Conservation (phyloP, 2,797 vertebrate species). For the Muraenolepis orangiensis region DNA sequence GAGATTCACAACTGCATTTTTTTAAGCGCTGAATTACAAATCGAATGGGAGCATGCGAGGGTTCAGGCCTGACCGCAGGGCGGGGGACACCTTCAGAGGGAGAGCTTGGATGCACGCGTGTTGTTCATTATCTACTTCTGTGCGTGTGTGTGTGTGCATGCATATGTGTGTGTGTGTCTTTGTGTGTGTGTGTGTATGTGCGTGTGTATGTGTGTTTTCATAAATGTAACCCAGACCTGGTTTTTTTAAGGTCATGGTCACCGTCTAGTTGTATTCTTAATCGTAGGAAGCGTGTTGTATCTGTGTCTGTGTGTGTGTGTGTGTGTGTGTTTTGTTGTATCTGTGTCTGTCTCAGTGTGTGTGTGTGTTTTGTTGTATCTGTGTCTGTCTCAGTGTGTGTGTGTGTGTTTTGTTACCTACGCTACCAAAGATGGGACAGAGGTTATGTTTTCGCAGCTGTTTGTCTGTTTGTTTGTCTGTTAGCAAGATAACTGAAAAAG, state of each 20-base stretch:
- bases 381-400: no score
- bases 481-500: no score
- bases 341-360: not conserved
- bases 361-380: not conserved
- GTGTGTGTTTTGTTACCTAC: no score
- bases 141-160: slow-evolving; percentile 5
- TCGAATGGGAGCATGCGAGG: no score
- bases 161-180: slow-evolving; percentile 9
- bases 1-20: slow-evolving; percentile 72
- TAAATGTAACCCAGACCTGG: not conserved
- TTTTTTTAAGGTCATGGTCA: not conserved
- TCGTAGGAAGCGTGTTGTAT: not conserved
- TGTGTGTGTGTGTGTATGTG: slow-evolving; percentile 4
- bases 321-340: not conserved
- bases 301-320: not conserved
- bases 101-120: slow-evolving; percentile 28
- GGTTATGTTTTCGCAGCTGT: no score
- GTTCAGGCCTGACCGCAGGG: no score
- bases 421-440: no score
- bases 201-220: slow-evolving; percentile 3
- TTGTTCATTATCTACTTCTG: no score
- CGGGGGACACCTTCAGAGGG: no score
- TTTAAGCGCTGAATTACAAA: slow-evolving; percentile 71
- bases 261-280: not conserved
- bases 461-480: no score